Evolutionary conservation across 2,797 vertebrate species (phyloP), one percentile per base, ranked within the genome.

Genomic region (Amblyopsis hoosieri): DNA sequence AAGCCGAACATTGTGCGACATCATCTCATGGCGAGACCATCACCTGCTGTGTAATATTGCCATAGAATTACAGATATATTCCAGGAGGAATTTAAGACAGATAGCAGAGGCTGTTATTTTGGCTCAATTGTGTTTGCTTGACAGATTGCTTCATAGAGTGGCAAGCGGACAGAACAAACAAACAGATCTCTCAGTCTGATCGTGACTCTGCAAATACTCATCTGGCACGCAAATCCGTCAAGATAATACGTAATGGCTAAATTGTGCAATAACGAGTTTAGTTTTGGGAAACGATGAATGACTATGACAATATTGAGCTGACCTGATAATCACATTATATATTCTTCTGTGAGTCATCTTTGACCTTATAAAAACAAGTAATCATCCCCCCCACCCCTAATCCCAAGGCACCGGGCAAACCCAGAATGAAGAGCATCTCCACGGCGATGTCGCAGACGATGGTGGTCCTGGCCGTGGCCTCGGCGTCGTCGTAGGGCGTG

Each of bases 341-440:
- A 19, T 19, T 19, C 19, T 19, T 19, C 19, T 19, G 19, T 19
- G 19, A 23, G 19, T 23, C 19, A 23, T 23, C 19, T 23, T 23
- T 23, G 19, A 23, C 19, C 33, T 8, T 8, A 37, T 37, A 37
- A 37, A 37, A 5, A 5, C 33, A 5, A 5, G 8, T 37, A 7
- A 37, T 8, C 3, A 6, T 8, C 33, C 33, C 33, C 33, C 33
- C 33, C 8, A 37, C 5, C 33, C 33, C 33, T 4, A 37, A 37
- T 37, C 33, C 8, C 19, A 23, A 23, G 33, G 5, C 5, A 8
- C 33, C 7, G 5, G 33, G 33, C 5, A 37, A 6, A 97, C 97
- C 97, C 48, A 96, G 81, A 67, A 99, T 97, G 82, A 99, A 99
- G 66, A 99, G 94, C 95, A 98, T 95, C 90, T 99, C 97, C 80